phyloP scores from a whole-genome alignment of 2,888 invertebrate genomes.

The Ischnus inquisitorius region DNA sequence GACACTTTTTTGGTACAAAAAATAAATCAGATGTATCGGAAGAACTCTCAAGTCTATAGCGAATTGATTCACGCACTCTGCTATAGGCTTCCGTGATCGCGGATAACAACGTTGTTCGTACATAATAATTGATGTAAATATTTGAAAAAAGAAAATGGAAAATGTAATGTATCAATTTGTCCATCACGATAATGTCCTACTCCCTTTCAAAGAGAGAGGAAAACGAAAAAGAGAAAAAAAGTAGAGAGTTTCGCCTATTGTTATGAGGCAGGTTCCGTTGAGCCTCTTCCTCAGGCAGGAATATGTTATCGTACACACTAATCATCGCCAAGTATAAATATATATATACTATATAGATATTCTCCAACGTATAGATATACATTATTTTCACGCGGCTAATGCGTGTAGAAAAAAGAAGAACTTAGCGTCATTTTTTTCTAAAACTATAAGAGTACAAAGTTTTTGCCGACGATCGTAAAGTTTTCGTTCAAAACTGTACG shows the following conservation, averaged over 20 bases:
- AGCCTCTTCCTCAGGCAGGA: conserved; percentile 23
- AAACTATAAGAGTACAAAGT: conserved; percentile 14
- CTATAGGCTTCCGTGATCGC: too few relatives aligned
- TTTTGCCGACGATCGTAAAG: not conserved
- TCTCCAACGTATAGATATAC: not conserved
- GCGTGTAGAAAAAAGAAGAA: conserved; percentile 13
- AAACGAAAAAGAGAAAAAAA: conserved; percentile 21
- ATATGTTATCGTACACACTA: conserved; percentile 12
- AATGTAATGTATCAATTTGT: not conserved
- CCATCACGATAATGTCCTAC: not conserved
- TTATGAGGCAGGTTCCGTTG: not conserved
- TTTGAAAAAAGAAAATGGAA: not conserved
- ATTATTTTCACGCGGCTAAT: conserved; percentile 5
- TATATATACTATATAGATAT: conserved; percentile 8
- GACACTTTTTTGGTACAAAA: conserved; percentile 3
- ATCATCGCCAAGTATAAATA: conserved; percentile 8
- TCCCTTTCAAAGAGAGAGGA: conserved; percentile 4
- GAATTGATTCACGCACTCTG: too few relatives aligned
- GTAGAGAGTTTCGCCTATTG: conserved; percentile 3
- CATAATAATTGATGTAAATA: not conserved
- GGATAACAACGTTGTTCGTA: not conserved
- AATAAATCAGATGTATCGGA: not conserved
- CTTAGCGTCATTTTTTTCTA: conserved; percentile 9
- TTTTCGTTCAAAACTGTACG: not conserved
- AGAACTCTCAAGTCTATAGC: not conserved